Conservation (phyloP, 2,797 vertebrate genomes). For the Malurus leucopterus region DNA sequence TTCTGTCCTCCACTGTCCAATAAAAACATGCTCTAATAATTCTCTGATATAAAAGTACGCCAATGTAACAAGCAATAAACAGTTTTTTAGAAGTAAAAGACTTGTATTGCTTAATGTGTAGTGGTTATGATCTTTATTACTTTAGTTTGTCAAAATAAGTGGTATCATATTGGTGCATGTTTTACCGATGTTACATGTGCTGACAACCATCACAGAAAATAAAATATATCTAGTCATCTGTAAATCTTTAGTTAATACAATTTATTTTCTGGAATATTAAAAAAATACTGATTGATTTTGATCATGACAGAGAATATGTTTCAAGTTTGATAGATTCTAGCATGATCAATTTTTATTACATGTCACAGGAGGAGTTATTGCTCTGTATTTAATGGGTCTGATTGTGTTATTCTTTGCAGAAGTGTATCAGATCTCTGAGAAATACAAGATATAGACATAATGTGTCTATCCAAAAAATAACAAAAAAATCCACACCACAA, state of each 20-base stretch:
- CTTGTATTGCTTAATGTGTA: neutral
- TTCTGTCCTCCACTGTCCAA: neutral
- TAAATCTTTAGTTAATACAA: neutral
- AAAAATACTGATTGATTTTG: neutral
- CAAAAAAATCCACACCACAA: accelerated
- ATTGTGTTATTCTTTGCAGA: neutral
- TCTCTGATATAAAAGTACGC: neutral
- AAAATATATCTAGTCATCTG: neutral
- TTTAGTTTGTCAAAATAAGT: neutral
- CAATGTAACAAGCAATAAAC: neutral
- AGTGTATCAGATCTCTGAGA: neutral
- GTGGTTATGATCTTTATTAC: neutral
- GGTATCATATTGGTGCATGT: neutral
- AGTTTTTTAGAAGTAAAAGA: neutral
- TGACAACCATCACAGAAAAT: neutral
- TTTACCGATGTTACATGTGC: neutral
- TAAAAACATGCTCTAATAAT: neutral
- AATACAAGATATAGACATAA: neutral
- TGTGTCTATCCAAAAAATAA: neutral
- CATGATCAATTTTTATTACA: neutral
- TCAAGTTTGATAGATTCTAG: neutral
- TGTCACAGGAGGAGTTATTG: neutral
- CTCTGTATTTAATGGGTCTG: neutral
- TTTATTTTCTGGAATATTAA: neutral
- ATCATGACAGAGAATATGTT: neutral